Evolutionary conservation across 2,888 invertebrate species (phyloP), one percentile per base, ranked within the genome.

Genomic region (Pristionchus arcanus): DNA sequence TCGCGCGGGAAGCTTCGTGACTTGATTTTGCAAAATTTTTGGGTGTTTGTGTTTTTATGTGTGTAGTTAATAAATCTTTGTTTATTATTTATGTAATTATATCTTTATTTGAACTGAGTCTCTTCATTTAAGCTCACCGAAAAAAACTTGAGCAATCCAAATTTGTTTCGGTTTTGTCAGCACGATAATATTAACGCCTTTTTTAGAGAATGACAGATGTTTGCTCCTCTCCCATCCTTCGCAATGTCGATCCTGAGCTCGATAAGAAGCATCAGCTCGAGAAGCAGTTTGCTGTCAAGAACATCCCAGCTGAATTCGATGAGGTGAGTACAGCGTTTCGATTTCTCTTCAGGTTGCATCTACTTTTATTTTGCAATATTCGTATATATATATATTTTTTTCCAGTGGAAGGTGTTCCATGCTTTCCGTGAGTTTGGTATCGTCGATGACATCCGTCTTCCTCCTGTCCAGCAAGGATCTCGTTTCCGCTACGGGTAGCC

Each of bases 391-490:
- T n/a, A n/a, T n/a, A n/a, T 49, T n/a, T n/a, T 28, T n/a, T 88
- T 88, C 53, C 87, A 88, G 87, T 88, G 87, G 87, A 74, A 71
- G 55, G 87, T 88, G 37, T 88, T 88, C 42, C 74, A 88, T 53
- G 28, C 42, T 34, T 88, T 88, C 74, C 87, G 74, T 42, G 55
- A 88, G 55, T 88, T 74, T 74, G 87, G 87, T 25, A 55, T 88
- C 21, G 74, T 88, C 74, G 87, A 88, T 63, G 53, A 74, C n/a
- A 63, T 88, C 15, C 87, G 87, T 55, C 53, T 88, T 1, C 87
- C 87, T 7, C 74, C 74, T 11, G 11, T 34, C 15, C 21, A 49
- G 19, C 87, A 71, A 55, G 25, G 49, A n/a, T 28, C 28, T 19
- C 71, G 74, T 28, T 71, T 71, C 55, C 49, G 74, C 49, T 88